phyloP scores from a whole-genome alignment of 2,113 vertebrate genomes.

The Pomatorhinus ruficollis region DNA sequence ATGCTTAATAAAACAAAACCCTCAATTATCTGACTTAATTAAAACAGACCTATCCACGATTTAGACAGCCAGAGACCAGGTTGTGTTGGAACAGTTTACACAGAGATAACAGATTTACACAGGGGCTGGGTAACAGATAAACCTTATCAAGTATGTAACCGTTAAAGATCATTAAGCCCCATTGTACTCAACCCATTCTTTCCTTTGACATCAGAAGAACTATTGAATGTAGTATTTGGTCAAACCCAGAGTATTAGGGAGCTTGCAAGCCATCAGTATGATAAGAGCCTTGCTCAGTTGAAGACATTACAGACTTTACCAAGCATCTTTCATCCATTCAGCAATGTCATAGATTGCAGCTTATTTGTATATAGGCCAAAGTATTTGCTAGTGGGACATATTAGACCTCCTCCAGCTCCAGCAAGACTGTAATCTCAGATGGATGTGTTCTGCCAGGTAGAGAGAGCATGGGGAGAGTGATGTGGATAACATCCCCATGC shows the following conservation, averaged over 20 bases:
- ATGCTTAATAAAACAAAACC: neutral
- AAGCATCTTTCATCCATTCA: neutral
- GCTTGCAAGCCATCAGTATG: neutral
- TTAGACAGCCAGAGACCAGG: neutral
- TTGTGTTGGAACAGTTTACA: neutral
- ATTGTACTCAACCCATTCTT: neutral
- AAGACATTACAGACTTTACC: neutral
- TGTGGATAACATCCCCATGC: neutral
- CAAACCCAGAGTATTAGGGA: neutral
- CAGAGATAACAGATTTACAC: neutral
- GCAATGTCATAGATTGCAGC: neutral
- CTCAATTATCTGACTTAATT: conserved; percentile 20
- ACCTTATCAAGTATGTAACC: neutral
- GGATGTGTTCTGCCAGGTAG: neutral
- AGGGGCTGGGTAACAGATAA: neutral
- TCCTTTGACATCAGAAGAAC: neutral
- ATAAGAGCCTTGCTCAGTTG: neutral
- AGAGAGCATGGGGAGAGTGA: neutral
- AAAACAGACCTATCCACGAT: neutral
- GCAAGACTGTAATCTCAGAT: neutral
- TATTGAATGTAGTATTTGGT: neutral
- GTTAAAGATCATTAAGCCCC: neutral
- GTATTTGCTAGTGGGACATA: neutral
- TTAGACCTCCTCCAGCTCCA: neutral
- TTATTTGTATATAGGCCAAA: neutral